Percentiles rank a stretch among this genome's conserved stretches.
Evolutionary conservation across 2,113 vertebrate species (phyloP).

Genomic region (Scopus umbretta): DNA sequence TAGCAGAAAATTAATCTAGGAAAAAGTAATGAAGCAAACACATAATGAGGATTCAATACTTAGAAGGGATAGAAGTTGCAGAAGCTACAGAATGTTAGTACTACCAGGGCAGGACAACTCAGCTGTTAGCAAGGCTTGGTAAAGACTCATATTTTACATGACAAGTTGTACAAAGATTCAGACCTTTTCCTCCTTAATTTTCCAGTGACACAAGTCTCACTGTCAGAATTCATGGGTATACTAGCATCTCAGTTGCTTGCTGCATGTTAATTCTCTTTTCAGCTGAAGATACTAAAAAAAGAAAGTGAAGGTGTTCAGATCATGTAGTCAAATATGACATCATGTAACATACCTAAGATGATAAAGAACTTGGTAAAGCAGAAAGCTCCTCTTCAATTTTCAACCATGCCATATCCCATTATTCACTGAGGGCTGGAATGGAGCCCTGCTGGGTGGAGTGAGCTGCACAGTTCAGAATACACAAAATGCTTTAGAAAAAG

Average conservation of each 20-base stretch:
- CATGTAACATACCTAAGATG: not conserved
- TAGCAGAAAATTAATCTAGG: not conserved
- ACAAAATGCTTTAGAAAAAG: not conserved
- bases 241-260: not conserved
- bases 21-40: not conserved
- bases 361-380: not conserved
- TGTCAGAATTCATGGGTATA: not conserved
- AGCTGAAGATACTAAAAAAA: not conserved
- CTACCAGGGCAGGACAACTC: not conserved
- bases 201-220: not conserved
- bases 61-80: not conserved
- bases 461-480: not conserved
- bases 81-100: not conserved
- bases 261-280: not conserved
- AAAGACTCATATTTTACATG: not conserved
- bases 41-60: not conserved
- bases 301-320: not conserved
- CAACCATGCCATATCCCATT: not conserved
- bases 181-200: not conserved
- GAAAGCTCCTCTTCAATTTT: not conserved
- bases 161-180: not conserved
- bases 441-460: not conserved
- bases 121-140: not conserved
- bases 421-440: not conserved
- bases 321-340: not conserved